Evolutionary conservation across 2,797 vertebrate species (phyloP).

Genomic region (Rallus crepitans): DNA sequence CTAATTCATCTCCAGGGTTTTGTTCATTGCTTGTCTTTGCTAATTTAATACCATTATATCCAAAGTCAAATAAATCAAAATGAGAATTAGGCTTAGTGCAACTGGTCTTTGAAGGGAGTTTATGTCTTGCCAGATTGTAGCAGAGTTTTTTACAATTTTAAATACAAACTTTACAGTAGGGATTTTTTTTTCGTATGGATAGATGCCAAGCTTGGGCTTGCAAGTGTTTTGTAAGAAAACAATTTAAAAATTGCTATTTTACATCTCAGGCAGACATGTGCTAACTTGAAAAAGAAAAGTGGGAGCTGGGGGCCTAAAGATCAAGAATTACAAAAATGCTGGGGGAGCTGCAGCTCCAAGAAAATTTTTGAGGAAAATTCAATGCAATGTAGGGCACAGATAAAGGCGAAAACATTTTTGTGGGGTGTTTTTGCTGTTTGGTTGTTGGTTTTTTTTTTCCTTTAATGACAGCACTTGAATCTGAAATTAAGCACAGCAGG

Average conservation of each 20-base stretch:
- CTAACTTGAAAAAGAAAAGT: neutral
- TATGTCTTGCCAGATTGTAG: neutral
- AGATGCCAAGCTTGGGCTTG: neutral
- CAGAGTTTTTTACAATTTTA: neutral
- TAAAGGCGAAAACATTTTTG: slow-evolving; percentile 40
- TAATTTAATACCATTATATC: slow-evolving; percentile 82
- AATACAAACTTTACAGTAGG: neutral
- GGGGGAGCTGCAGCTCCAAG: neutral
- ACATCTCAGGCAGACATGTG: neutral
- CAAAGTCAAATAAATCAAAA: slow-evolving; percentile 84
- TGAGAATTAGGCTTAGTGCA: slow-evolving; percentile 77
- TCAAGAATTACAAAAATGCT: slow-evolving; percentile 19
- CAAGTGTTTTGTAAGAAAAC: neutral
- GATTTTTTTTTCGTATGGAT: neutral
- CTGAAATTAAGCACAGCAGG: slow-evolving; percentile 75
- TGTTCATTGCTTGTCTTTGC: slow-evolving; percentile 80
- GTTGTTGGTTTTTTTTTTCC: neutral
- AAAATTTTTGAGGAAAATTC: slow-evolving; percentile 27
- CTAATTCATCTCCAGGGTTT: slow-evolving; percentile 84
- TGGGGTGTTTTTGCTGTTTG: neutral
- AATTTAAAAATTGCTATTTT: slow-evolving; percentile 6
- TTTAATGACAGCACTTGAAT: slow-evolving; percentile 72
- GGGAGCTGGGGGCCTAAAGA: neutral
- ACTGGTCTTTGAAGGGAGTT: neutral
- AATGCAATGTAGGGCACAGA: slow-evolving; percentile 53